Percentiles rank a stretch among this genome's conserved stretches.
Evolutionary conservation across 2,888 invertebrate genomes (phyloP).

Genomic region (Catocala fraxini): DNA sequence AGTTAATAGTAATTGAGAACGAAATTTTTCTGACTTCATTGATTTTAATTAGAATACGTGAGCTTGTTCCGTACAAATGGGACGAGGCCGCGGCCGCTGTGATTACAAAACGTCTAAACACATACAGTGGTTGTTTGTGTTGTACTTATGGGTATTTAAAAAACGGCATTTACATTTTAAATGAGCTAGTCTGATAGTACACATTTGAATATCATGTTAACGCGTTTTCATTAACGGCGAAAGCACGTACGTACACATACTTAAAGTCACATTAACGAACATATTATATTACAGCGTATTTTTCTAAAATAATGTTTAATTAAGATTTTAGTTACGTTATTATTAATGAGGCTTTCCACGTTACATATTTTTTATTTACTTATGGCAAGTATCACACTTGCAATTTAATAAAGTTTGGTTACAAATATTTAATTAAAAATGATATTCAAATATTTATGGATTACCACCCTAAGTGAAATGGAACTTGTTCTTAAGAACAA

Average conservation of each 20-base stretch:
- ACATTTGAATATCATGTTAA: conserved; percentile 9
- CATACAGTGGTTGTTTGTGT: background rate
- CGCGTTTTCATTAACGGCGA: background rate
- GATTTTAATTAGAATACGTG: conserved; percentile 4
- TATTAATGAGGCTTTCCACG: too few relatives aligned
- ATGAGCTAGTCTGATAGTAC: conserved; percentile 7
- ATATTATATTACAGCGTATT: background rate
- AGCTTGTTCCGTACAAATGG: conserved; percentile 4
- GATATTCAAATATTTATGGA: too few relatives aligned
- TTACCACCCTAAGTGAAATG: conserved; percentile 17
- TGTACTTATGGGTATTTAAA: conserved; percentile 6
- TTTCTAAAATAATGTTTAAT: too few relatives aligned
- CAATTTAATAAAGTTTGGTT: too few relatives aligned
- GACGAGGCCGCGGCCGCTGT: conserved; percentile 1
- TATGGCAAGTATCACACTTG: too few relatives aligned
- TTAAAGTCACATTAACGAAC: background rate
- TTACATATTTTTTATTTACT: too few relatives aligned
- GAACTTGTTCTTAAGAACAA: conserved; percentile 51
- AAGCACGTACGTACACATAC: background rate
- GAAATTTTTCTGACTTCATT: background rate
- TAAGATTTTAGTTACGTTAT: too few relatives aligned
- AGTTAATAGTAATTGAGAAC: background rate
- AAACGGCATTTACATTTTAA: conserved; percentile 12
- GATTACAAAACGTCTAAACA: background rate
- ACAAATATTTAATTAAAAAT: too few relatives aligned